Evolutionary conservation across 35 echinoderm and acorn worm species (phyloP), one percentile per base, ranked within the genome.

Genomic region (Lytechinus pictus): DNA sequence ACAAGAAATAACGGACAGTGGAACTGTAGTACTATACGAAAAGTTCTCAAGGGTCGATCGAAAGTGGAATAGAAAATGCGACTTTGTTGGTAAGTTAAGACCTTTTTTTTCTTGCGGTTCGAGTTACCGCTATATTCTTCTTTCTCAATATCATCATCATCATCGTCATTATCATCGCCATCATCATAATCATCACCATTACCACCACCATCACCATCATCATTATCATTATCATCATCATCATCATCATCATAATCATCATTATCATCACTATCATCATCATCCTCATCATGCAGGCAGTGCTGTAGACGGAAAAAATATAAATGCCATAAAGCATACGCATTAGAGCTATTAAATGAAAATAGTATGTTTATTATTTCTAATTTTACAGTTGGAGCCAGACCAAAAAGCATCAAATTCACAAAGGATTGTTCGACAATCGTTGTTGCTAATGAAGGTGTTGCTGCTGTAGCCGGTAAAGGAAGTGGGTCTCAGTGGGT

Each of bases 401-500:
- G 87, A 72, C 97, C 97, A 28, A 96, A 98, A 54, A 98, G 97
- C 95, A 89, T 98, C 57, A 92, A 95, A 54, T 98, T 97, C 57
- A 98, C 96, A 9, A 57, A 93, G 54, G 94, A 98, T 52, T 98
- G 97, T 79, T 55, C 53, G 3, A 98, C 86, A 52, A 93, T 98
- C 27, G 93, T 98, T 9, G 96, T 98, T 8, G 96, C 96, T 9
- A 97, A 98, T 61, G 97, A 98, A 86, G 97, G 97, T 10, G 96
- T 96, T 54, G 93, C 95, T n/a, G 86, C 24, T 12, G 95, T 55
- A 53, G 94, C 95, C 28, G 92, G 92, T 54, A 21, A 28, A 57
- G 92, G 92, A 10, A 21, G 54, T 57, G 95, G 55, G 19, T 53
- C 86, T 2, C 94, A 89, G 27, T 95, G 96, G 92, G 71, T 96